phyloP scores from a whole-genome alignment of 2,113 vertebrate species.

The Mesocricetus auratus region DNA sequence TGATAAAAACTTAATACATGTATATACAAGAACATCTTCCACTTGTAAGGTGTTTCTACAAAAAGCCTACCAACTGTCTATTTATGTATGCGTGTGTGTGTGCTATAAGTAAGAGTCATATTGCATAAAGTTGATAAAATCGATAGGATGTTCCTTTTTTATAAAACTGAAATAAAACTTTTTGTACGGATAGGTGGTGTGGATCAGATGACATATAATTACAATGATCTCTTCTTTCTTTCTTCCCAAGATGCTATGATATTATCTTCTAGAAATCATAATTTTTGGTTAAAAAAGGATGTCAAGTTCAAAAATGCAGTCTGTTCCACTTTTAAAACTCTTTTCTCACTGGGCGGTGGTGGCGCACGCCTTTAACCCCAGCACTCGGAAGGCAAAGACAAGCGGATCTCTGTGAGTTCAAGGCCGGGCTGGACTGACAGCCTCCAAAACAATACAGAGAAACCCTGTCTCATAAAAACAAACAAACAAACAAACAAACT shows the following conservation, averaged over 20 bases:
- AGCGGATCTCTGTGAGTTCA: no score
- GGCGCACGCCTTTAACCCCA: no score
- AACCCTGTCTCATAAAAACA: no score
- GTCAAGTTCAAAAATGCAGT: conserved; percentile 3
- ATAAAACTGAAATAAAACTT: conserved; percentile 29
- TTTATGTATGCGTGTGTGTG: not conserved
- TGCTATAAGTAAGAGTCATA: not conserved
- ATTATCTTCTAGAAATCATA: not conserved
- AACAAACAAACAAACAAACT: not conserved
- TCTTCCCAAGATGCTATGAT: not conserved
- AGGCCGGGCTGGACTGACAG: no score
- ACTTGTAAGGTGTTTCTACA: not conserved
- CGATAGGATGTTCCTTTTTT: not conserved
- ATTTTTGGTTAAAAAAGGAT: not conserved
- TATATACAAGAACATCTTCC: not conserved
- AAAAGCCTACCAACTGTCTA: not conserved
- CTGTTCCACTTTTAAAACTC: not conserved
- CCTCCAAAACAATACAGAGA: no score
- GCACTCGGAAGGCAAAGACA: no score
- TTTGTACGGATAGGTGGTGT: not conserved
- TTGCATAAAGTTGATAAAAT: not conserved
- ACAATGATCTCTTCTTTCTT: conserved; percentile 27
- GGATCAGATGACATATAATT: not conserved
- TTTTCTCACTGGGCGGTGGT: no score
- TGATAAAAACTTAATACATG: not conserved